Base-by-base conservation (phyloP, 2,797 vertebrate genomes). In the Manis pentadactyla region DNA sequence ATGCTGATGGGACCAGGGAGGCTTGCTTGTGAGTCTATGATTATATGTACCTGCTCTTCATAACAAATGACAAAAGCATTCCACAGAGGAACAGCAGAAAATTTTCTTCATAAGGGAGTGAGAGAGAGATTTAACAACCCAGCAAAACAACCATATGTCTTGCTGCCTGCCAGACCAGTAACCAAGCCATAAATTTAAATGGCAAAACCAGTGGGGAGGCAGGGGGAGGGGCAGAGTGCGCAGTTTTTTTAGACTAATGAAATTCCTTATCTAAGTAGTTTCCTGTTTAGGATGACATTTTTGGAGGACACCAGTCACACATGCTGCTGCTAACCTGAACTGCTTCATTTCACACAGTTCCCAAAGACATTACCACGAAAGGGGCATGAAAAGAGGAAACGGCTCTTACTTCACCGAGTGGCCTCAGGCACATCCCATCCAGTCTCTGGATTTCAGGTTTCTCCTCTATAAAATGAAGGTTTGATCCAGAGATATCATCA, bases 1-100 rank as follows among this genome's bases (percentile, higher is more conserved):
- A 79, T n/a, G n/a, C 66, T 29, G 83, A 86, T 73, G 64, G 53
- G 31, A 93, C 23, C 73, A 85, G 39, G 59, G 27, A 96, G 51
- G 25, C 82, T 59, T 73, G 51, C 61, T 78, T 69, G 42, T 61
- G 29, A 87, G 7, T 73, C 87, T 91, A 14, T 37, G 27, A 69
- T 71, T 94, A 77, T 55, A 10, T 29, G 14, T 63, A 78, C n/a
- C 88, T 93, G 74, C 15, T 75, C 94, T 97, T 94, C 85, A 37
- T 86, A 92, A 96, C 19, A 82, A 90, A 93, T 95, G 71, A 90
- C 78, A 83, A 97, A 94, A 95, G 81, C 66, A 95, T 64, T 83
- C 46, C 93, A 89, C 29, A 61, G 53, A 92, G 86, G 66, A 90
- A 73, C 23, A 93, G 64, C 51, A 96, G 74, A 95, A 89, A 69